Base-by-base conservation (phyloP, 2,797 vertebrate species). In the Melanotaenia maccullochi region DNA sequence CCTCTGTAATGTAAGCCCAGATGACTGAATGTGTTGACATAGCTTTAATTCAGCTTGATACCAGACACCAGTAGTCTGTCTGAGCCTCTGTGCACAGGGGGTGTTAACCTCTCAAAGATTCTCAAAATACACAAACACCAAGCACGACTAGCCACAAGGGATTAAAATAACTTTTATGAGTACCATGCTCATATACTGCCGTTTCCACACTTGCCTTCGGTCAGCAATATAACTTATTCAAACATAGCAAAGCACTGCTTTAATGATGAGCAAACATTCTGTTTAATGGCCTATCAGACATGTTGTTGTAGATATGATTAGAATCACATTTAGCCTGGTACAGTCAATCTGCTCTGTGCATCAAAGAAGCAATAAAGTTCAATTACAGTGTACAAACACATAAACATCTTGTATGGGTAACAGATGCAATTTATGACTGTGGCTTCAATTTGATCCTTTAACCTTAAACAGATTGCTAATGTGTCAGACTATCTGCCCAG, bases 11-110 rank as follows among this genome's bases (percentile, higher is more conserved):
- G 83, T 90, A 91, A 93, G 90, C 91, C 92, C 74, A 82, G 87
- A 85, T 77, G 89, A 86, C 87, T 90, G 88, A 93, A 91, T 91
- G 92, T 94, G 94, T 94, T 94, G 94, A 95, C 93, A 94, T 91
- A 87, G 93, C 91, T 94, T 94, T 94, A 94, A 95, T 95, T 93
- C 93, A 93, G 89, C 90, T 89, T 93, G 94, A 94, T 92, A 95
- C 87, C 87, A 88, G 92, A 94, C 93, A 93, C 92, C 91, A 90
- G 87, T 89, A 91, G 90, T 89, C 88, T 88, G 91, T 92, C 84
- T 88, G 91, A 90, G 90, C 87, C 89, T 83, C 82, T 84, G 87
- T 91, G 87, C 88, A 78, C 82, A 77, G 87, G 86, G 90, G 90
- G 91, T 93, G 93, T 93, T 93, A 94, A 93, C 90, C 92, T 93